Base-by-base conservation (phyloP, 2,797 vertebrate genomes). In the Lutjanus argentimaculatus region DNA sequence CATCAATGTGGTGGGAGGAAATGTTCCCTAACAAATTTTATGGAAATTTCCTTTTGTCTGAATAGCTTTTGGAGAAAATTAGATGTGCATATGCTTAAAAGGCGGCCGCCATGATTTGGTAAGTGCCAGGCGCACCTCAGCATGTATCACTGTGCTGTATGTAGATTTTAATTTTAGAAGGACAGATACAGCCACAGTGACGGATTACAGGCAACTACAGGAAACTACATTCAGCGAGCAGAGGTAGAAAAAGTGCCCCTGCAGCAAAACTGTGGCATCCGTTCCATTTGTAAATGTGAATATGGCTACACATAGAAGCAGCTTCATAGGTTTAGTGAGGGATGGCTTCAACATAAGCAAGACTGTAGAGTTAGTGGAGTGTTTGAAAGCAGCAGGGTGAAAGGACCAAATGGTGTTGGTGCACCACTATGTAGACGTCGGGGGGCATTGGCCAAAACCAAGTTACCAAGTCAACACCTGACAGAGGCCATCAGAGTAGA, bases 1-100 rank as follows among this genome's bases (percentile, higher is more conserved):
- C 85, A 94, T 95, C 94, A 94, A 59, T 76, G 70, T 58, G 43
- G 61, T 48, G 36, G 83, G 75, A 85, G 85, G 84, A 87, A 90
- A 90, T 84, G 85, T 85, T 85, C 90, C 81, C 85, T 88, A 83
- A 88, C 81, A 87, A 83, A 89, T 91, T 81, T 77, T 94, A 95
- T 94, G 93, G 91, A 94, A 93, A 95, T 95, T 82, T 90, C 58
- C 92, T 95, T 92, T 94, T 90, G 86, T 83, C 72, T 82, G 78
- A 75, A 68, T 83, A 81, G 78, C 71, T 70, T 82, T 71, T 67
- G 56, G 75, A 77, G 80, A 72, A 89, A 91, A 89, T 82, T 64
- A 88, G 78, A 90, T 86, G 86, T 85, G 77, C 86, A 90, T 90
- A 72, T 88, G 84, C 51, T 92, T 88, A 89, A 74, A 85, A 71